Evolutionary conservation across 2,888 invertebrate genomes (phyloP), one percentile per base, ranked within the genome.

Genomic region (Gymnosoma rotundatum): DNA sequence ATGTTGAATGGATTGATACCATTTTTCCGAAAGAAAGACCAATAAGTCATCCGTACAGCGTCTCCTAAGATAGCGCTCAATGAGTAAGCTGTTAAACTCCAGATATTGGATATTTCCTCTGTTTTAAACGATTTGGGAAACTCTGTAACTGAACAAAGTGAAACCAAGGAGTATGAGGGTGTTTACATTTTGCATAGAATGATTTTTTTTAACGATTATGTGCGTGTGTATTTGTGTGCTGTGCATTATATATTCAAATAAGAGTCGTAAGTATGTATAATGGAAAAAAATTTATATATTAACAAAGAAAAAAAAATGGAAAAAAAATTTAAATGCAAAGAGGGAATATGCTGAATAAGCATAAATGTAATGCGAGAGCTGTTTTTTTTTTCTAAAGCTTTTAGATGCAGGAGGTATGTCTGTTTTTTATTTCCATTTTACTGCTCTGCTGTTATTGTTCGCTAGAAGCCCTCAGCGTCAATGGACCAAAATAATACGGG

Each of bases 401-500:
- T 58, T 66, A 70, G 38, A 70, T 60, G 80, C 83, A 75, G 83
- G 83, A 74, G 83, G 75, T 83, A 76, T 76, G 64, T 18, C 81
- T 75, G 75, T 5, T 58, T 75, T 75, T 81, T 75, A 75, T 75
- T 75, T 56, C 25, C 45, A 67, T 73, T 74, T 79, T 45, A 32
- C 48, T 78, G 42, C 66, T n/a, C n/a, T 80, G 85, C 73, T 79
- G 42, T 74, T 85, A 79, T 79, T 83, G 66, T 78, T 66, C 69
- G 56, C 83, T 66, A 61, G 69, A 81, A 88, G 89, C 89, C 88
- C 88, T 89, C 89, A 89, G 88, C 90, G 88, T 90, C 90, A 90
- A 90, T 90, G 90, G 90, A 90, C 90, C 90, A 90, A 90, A 90
- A 90, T 90, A 90, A 90, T 90, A 83, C 75, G 79, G 83, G 84